phyloP scores from a whole-genome alignment of 1,140 invertebrate species.

The Drosophila fuyamai region DNA sequence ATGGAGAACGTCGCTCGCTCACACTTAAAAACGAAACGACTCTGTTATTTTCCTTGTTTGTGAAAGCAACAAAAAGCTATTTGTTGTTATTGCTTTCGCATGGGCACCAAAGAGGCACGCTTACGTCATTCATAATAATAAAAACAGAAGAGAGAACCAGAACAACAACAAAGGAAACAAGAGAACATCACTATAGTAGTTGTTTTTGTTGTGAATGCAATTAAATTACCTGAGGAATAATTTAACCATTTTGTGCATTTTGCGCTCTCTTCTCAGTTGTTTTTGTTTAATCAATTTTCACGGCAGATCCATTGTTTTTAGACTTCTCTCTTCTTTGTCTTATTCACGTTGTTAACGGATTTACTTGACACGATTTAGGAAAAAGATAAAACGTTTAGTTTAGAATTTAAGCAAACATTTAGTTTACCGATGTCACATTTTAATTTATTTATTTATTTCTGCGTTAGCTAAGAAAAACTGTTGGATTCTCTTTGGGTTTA shows the following conservation, averaged over 20 bases:
- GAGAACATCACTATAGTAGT: neutral
- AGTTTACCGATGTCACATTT: slow-evolving; percentile 16
- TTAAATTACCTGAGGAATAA: slow-evolving; percentile 76
- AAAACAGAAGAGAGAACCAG: slow-evolving; percentile 41
- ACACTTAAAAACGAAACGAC: slow-evolving; percentile 1
- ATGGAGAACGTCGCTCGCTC: slow-evolving; percentile 24
- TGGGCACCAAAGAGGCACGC: slow-evolving; percentile 49
- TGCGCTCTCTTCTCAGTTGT: neutral
- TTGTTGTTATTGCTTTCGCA: slow-evolving; percentile 56
- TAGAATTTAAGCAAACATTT: neutral
- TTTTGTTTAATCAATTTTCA: slow-evolving; percentile 48
- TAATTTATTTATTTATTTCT: slow-evolving; percentile 10
- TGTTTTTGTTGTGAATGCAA: slow-evolving; percentile 31
- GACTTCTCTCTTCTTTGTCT: neutral
- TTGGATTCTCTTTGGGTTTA: neutral
- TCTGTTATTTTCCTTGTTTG: slow-evolving; percentile 26
- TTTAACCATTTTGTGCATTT: slow-evolving; percentile 78
- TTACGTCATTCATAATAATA: slow-evolving; percentile 83
- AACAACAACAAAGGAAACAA: slow-evolving; percentile 21
- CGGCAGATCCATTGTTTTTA: slow-evolving; percentile 16
- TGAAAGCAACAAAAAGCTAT: slow-evolving; percentile 33
- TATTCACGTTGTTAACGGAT: neutral
- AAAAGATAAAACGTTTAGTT: slow-evolving; percentile 2
- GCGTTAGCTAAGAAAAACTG: slow-evolving; percentile 1
- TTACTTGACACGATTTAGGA: slow-evolving; percentile 9